Conservation (phyloP, 1,140 invertebrate species). For the Listronotus oregonensis region DNA sequence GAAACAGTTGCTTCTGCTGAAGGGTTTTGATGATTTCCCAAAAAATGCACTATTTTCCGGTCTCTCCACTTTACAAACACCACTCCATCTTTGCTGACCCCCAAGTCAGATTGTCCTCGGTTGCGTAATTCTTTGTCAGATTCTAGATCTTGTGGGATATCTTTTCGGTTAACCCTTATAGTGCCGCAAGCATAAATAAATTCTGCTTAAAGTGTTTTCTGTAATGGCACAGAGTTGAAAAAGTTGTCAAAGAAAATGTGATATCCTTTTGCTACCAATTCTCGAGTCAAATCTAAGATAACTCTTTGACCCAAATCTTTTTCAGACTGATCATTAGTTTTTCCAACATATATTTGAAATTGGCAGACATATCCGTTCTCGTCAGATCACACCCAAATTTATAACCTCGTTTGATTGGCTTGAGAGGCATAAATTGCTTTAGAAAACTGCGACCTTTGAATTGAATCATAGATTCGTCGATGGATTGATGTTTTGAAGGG, state of each 20-base stretch:
- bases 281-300: conserved; percentile 20
- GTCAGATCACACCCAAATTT: conserved; percentile 51
- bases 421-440: no score
- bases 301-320: conserved; percentile 51
- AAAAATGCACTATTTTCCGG: background rate
- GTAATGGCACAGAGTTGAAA: conserved; percentile 51
- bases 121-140: background rate
- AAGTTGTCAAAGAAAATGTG: conserved; percentile 56
- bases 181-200: conserved; percentile 33
- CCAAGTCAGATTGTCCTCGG: background rate
- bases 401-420: conserved; percentile 55
- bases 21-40: background rate
- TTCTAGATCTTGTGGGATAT: background rate
- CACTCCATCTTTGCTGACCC: background rate
- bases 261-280: conserved; percentile 43
- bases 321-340: background rate
- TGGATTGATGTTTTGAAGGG: background rate
- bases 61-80: background rate
- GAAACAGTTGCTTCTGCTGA: background rate
- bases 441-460: no score
- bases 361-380: conserved; percentile 52
- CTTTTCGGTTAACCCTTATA: background rate
- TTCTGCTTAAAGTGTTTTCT: conserved; percentile 49
- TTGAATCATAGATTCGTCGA: conserved; percentile 8
- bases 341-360: conserved; percentile 53